phyloP scores from a whole-genome alignment of 2,888 invertebrate species.

The Hydrotaea cyrtoneurina region DNA sequence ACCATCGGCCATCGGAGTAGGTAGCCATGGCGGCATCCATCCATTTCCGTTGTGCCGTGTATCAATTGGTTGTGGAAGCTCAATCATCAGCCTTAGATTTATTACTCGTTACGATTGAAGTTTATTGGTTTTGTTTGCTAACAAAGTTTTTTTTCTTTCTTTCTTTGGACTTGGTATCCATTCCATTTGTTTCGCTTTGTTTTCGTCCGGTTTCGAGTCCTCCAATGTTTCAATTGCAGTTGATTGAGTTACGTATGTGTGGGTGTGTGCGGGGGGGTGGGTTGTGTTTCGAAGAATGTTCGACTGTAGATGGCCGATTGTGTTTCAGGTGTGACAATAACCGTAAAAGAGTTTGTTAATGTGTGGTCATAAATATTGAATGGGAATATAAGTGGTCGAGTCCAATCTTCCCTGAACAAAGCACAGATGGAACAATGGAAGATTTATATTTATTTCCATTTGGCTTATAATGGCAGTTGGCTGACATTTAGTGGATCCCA shows the following conservation, averaged over 20 bases:
- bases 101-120: conserved; percentile 69
- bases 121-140: conserved; percentile 69
- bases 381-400: conserved; percentile 39
- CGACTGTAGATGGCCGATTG: conserved; percentile 32
- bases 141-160: conserved; percentile 30
- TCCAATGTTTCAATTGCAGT: conserved; percentile 37
- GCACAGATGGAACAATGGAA: conserved; percentile 9
- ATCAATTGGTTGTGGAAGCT: conserved; percentile 67
- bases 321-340: conserved; percentile 72
- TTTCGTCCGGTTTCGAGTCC: neutral
- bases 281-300: neutral
- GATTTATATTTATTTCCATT: conserved; percentile 62
- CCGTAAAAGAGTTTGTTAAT: conserved; percentile 71
- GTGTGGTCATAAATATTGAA: conserved; percentile 66
- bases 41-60: conserved; percentile 13
- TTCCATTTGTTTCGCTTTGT: conserved; percentile 6
- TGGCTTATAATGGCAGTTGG: conserved; percentile 48
- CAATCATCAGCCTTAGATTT: conserved; percentile 68
- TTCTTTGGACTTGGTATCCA: neutral
- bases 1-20: conserved; percentile 22
- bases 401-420: neutral
- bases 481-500: neutral
- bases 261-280: neutral
- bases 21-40: neutral
- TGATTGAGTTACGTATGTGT: conserved; percentile 57